A percentile compares a stretch with the other conserved stretches of the same genome.
Evolutionary conservation across 2,113 vertebrate genomes (phyloP).

Genomic region (Apus apus): DNA sequence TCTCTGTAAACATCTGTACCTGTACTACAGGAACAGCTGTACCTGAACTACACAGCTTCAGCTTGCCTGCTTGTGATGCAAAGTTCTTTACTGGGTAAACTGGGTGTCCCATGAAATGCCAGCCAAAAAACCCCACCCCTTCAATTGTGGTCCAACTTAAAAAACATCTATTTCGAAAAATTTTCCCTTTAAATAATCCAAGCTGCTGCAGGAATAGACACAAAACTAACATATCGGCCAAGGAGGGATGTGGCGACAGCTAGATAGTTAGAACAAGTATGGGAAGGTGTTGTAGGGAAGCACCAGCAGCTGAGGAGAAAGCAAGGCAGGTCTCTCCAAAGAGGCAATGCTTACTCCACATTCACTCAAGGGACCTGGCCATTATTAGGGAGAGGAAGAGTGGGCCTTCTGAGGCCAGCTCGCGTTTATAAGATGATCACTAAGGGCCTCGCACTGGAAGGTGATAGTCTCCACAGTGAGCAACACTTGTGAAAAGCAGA

Average conservation of each 20-base stretch:
- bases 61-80: background rate
- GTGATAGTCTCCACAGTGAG: background rate
- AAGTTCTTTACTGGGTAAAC: background rate
- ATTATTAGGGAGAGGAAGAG: background rate
- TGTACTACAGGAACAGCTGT: accelerated
- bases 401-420: background rate
- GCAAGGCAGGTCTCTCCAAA: background rate
- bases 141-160: background rate
- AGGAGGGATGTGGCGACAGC: background rate
- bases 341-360: background rate
- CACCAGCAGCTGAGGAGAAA: background rate
- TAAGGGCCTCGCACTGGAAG: background rate
- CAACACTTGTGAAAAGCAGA: background rate
- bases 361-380: background rate
- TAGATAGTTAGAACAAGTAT: background rate
- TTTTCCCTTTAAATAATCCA: background rate
- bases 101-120: background rate
- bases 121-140: background rate
- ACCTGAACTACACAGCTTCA: background rate
- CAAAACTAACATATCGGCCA: background rate
- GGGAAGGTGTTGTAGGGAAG: background rate
- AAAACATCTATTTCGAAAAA: accelerated
- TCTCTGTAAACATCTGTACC: background rate
- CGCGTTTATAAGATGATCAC: background rate
- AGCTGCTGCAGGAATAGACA: background rate